Conservation (phyloP, 2,888 invertebrate species). For the Dryobota labecula region DNA sequence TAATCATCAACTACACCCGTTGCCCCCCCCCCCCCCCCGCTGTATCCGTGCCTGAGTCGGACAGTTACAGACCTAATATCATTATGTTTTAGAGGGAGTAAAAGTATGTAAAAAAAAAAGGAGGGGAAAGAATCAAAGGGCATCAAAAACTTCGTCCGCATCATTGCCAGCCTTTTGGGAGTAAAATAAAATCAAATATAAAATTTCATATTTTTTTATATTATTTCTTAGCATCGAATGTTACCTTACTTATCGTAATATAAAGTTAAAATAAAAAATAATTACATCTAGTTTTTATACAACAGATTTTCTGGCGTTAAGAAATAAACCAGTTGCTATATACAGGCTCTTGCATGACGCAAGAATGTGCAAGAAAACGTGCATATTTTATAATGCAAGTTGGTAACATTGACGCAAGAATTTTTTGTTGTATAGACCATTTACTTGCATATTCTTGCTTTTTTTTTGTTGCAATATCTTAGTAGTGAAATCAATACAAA, state of each 20-base stretch:
- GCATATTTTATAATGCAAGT: slow-evolving; percentile 2
- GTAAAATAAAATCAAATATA: slow-evolving; percentile 48
- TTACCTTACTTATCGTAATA: slow-evolving; percentile 54
- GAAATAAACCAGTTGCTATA: slow-evolving; percentile 49
- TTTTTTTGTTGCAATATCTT: slow-evolving; percentile 7
- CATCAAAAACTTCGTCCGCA: no score
- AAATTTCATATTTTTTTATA: slow-evolving; percentile 60
- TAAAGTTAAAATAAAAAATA: slow-evolving; percentile 58
- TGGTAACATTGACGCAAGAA: slow-evolving; percentile 25
- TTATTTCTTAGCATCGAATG: slow-evolving; percentile 60
- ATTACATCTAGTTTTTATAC: slow-evolving; percentile 59
- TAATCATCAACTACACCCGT: no score
- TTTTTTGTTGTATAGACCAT: neutral
- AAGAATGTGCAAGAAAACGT: slow-evolving; percentile 36
- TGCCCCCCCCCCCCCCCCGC: no score
- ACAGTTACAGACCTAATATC: no score
- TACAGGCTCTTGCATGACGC: slow-evolving; percentile 48
- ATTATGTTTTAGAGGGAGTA: no score
- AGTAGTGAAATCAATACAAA: slow-evolving; percentile 23
- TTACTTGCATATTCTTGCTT: slow-evolving; percentile 26
- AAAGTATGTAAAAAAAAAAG: no score
- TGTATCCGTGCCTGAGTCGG: no score
- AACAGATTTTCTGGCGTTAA: slow-evolving; percentile 58
- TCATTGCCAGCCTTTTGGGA: no score
- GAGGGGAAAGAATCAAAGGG: no score